phyloP scores from a whole-genome alignment of 2,888 invertebrate genomes.

The Invenusta paracnida region DNA sequence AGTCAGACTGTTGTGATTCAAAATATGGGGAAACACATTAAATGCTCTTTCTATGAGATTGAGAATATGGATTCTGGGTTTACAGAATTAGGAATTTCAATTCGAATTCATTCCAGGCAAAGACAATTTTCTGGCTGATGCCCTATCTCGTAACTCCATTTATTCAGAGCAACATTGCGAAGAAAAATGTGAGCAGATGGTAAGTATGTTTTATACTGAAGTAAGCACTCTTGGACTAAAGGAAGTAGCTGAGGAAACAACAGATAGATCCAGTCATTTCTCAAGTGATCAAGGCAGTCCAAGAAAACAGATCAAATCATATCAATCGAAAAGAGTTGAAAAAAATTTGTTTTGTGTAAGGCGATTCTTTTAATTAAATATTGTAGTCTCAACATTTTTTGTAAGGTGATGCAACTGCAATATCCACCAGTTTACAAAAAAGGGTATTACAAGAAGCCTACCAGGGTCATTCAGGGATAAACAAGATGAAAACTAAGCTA shows the following conservation, averaged over 20 bases:
- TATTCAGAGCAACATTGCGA: neutral
- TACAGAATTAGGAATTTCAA: neutral
- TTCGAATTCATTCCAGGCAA: neutral
- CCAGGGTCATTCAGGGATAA: neutral
- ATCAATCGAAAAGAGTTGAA: neutral
- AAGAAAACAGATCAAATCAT: neutral
- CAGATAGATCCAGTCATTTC: no score
- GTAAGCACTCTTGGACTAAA: neutral
- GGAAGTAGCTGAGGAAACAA: neutral
- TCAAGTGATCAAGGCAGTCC: neutral
- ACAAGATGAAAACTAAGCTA: neutral
- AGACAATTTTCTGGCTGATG: neutral
- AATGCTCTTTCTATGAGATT: neutral
- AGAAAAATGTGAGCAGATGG: neutral
- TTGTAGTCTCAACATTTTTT: neutral
- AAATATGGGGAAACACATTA: neutral
- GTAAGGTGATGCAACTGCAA: neutral
- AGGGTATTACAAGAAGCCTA: neutral
- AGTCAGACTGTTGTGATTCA: neutral
- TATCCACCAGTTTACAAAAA: neutral
- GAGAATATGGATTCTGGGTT: neutral
- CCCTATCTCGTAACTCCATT: neutral
- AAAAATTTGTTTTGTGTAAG: neutral
- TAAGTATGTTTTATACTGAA: neutral
- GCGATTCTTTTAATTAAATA: neutral